Conservation (phyloP, 2,888 invertebrate species). For the Hypena proboscidalis region DNA sequence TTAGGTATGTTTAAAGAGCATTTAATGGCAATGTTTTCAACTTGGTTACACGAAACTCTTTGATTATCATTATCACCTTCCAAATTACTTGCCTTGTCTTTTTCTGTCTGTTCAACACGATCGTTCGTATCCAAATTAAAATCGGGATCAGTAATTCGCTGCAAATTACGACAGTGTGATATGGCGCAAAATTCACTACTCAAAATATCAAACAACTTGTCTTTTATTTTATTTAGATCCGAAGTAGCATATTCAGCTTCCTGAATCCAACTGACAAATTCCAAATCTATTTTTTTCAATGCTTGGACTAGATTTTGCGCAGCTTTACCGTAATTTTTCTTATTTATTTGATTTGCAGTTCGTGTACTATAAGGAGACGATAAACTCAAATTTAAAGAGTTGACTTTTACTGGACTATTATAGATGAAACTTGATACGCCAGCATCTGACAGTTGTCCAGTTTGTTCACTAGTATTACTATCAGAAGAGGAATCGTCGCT, state of each 20-base stretch:
- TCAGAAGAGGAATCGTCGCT: constrained; percentile 20
- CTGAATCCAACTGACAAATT: constrained; percentile 58
- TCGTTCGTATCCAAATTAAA: too few species aligned
- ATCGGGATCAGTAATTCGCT: constrained; percentile 19
- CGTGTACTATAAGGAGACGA: constrained; percentile 32
- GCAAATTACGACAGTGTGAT: constrained; percentile 45
- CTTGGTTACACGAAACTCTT: too few species aligned
- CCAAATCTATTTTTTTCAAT: constrained; percentile 53
- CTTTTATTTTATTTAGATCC: constrained; percentile 37
- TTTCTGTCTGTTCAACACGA: too few species aligned
- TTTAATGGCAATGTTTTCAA: too few species aligned
- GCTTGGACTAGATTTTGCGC: constrained; percentile 44
- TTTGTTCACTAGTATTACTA: constrained; percentile 9
- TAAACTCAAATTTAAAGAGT: constrained; percentile 43
- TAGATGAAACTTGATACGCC: background rate
- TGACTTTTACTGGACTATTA: constrained; percentile 11
- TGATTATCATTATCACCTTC: too few species aligned
- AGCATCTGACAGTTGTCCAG: background rate
- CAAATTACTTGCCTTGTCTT: too few species aligned
- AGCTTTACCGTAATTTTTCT: constrained; percentile 26
- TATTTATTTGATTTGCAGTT: constrained; percentile 4
- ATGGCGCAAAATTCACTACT: constrained; percentile 53
- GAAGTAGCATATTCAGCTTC: constrained; percentile 36
- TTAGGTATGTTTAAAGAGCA: too few species aligned
- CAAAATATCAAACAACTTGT: constrained; percentile 48